Evolutionary conservation across 35 echinoderm and acorn worm genomes (phyloP).

Genomic region (Apostichopus parvimensis): DNA sequence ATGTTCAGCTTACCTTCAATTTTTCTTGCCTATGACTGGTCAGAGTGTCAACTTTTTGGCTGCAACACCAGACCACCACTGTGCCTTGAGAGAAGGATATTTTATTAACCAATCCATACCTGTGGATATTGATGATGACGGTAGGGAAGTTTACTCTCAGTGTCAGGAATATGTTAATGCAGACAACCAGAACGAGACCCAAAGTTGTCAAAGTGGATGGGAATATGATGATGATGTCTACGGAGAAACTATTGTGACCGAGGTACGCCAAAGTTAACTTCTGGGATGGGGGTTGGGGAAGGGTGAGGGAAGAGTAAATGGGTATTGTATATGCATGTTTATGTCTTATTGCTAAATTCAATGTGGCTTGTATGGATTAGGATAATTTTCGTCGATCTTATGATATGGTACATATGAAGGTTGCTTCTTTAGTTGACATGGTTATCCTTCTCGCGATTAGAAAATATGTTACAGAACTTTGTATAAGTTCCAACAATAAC

Average conservation of each 20-base stretch:
- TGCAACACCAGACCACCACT: conserved; percentile 6
- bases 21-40: conserved; percentile 27
- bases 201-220: background rate
- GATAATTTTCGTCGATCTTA: too few relatives aligned
- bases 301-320: too few relatives aligned
- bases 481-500: too few relatives aligned
- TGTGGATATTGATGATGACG: background rate
- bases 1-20: conserved; percentile 1
- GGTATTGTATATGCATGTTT: too few relatives aligned
- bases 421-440: too few relatives aligned
- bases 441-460: too few relatives aligned
- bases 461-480: too few relatives aligned
- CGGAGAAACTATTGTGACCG: background rate
- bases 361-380: too few relatives aligned
- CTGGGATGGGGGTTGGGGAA: too few relatives aligned
- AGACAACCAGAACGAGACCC: background rate
- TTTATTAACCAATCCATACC: background rate
- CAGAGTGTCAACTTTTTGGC: background rate
- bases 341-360: too few relatives aligned
- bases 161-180: background rate
- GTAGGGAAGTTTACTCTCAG: background rate
- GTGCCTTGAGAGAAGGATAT: background rate
- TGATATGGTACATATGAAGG: too few relatives aligned
- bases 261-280: background rate
- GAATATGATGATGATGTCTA: background rate